Percentiles rank a stretch among this genome's conserved stretches.
Evolutionary conservation across 2,797 vertebrate species (phyloP).

Genomic region (Margarornis squamiger): DNA sequence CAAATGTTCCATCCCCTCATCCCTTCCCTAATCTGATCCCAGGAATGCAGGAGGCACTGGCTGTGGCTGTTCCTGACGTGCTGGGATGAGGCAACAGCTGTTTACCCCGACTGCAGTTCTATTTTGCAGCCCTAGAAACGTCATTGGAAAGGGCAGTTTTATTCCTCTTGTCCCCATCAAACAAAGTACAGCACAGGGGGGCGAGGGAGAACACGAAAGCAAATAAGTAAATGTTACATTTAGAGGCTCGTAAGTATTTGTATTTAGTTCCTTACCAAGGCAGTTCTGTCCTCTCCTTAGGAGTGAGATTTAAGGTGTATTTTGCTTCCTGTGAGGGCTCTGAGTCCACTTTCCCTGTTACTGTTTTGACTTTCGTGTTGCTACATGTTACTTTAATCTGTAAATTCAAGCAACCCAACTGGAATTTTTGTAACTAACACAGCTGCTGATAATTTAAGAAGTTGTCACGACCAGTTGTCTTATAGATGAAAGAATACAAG

Average conservation of each 20-base stretch:
- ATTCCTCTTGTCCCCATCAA: neutral
- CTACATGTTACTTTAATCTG: neutral
- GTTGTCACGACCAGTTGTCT: neutral
- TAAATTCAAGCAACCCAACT: neutral
- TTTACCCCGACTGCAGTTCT: constrained; percentile 28
- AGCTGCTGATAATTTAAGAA: neutral
- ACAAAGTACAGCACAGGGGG: neutral
- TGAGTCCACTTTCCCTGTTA: neutral
- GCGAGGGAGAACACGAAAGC: neutral
- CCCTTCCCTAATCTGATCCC: neutral
- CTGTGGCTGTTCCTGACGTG: neutral
- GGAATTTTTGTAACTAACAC: neutral
- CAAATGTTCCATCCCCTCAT: neutral
- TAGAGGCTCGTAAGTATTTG: neutral
- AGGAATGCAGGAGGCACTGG: neutral
- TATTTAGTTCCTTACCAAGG: neutral
- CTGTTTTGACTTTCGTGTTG: neutral
- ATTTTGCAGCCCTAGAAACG: constrained; percentile 58
- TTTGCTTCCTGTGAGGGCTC: neutral
- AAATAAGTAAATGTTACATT: neutral
- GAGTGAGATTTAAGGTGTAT: neutral
- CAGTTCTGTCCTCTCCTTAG: neutral
- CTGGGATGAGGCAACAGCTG: neutral
- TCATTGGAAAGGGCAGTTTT: constrained; percentile 40
- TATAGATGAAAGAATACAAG: neutral